Conservation (phyloP, 35 echinoderm and acorn worm genomes). For the Amphiura filiformis region DNA sequence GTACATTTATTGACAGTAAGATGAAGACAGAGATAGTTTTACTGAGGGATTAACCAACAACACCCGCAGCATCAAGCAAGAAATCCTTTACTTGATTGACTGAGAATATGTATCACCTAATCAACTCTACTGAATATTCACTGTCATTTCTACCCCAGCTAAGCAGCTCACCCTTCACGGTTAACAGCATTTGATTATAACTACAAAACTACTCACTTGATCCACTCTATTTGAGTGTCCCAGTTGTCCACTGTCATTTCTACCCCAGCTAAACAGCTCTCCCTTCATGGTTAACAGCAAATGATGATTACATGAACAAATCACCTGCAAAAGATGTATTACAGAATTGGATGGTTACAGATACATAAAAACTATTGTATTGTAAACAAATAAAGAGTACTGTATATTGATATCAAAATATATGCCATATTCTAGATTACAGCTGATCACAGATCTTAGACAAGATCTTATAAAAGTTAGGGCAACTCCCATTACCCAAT, state of each 20-base stretch:
- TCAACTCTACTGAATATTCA: conserved; percentile 64
- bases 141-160: conserved; percentile 79
- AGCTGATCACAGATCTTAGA: too few relatives aligned
- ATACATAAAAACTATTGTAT: background rate
- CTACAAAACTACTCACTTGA: conserved; percentile 62
- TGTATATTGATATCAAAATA: too few relatives aligned
- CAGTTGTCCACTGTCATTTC: conserved; percentile 81
- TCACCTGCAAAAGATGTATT: conserved; percentile 35
- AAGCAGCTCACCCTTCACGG: conserved; percentile 61
- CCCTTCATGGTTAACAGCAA: conserved; percentile 72
- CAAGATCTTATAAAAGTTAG: too few relatives aligned
- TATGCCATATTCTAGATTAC: too few relatives aligned
- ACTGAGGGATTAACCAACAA: too few relatives aligned
- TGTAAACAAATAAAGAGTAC: too few relatives aligned
- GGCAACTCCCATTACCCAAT: too few relatives aligned
- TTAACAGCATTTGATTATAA: conserved; percentile 76
- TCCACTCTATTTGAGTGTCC: conserved; percentile 58
- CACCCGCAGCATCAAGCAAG: too few relatives aligned
- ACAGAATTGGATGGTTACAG: background rate
- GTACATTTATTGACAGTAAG: too few relatives aligned
- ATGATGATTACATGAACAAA: conserved; percentile 66
- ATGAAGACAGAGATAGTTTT: too few relatives aligned
- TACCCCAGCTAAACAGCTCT: conserved; percentile 74
- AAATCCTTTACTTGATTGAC: too few relatives aligned
- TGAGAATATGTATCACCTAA: too few relatives aligned